Base-by-base conservation (phyloP, 2,888 invertebrate genomes). In the Amphiduros pacificus region DNA sequence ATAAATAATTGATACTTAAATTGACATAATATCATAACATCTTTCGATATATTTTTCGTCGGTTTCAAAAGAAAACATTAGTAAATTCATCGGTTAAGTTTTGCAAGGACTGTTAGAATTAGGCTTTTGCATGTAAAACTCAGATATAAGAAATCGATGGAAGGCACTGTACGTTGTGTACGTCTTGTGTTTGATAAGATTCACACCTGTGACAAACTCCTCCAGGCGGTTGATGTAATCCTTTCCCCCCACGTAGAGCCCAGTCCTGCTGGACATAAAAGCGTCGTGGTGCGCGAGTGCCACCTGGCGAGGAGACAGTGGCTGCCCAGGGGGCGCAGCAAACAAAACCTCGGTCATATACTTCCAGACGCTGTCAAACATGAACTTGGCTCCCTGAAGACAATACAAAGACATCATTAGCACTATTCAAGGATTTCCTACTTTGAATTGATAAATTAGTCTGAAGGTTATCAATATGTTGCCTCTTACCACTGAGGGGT, bases 301-400 rank as follows among this genome's bases (percentile, higher is more conserved):
- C 27, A 22, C n/a, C 29, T 56, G n/a, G 9, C 24, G 44, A 27
- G 17, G 28, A 32, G 64, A 54, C 27, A 66, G 60, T 17, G 67
- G 55, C n/a, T 65, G 63, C 20, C 71, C 68, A 26, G 68, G 49
- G 27, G 61, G 59, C 28, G 68, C 57, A 54, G 58, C 50, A 29
- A 77, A 61, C 29, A 77, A 53, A 2, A 65, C 69, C 22, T 73
- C 66, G 4, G 66, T 71, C 53, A 77, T 49, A 55, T 72, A 68
- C 41, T 68, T 66, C 75, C 75, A 75, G 6, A 77, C 69, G 11
- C 70, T 67, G 48, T 75, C 70, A 69, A 74, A 77, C 71, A 77
- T 76, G 52, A 74, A 66, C 59, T 73, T 68, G 5, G 75, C 76
- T 24, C 74, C 76, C 77, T 77, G 63, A 6, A 62, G 41, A 52